These are phyloP conservation scores for Mionectes macconnelli DNA, from an alignment of 2,113 vertebrate genomes.

Conservation along the genomic window DNA sequence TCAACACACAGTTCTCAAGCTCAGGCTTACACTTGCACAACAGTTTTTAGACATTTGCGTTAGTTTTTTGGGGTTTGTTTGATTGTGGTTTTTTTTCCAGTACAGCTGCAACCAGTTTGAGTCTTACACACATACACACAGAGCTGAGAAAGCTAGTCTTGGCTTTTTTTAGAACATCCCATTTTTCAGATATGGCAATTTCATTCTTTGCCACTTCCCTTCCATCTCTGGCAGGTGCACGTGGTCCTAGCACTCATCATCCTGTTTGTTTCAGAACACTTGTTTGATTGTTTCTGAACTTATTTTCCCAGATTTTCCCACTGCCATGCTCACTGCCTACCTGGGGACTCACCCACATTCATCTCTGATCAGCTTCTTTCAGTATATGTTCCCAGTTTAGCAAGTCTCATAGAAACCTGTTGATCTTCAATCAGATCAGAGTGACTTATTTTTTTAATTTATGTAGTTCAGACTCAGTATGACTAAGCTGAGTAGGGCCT, in stretches of 20 bases:
- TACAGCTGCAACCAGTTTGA: background rate
- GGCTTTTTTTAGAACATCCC: background rate
- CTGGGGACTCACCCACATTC: background rate
- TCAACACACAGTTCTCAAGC: background rate
- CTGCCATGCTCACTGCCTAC: background rate
- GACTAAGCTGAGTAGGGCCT: background rate
- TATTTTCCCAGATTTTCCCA: background rate
- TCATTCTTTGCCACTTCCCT: background rate
- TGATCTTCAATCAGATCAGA: background rate
- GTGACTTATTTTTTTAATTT: background rate
- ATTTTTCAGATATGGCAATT: background rate
- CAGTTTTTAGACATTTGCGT: background rate
- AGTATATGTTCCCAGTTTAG: background rate
- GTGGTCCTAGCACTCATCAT: background rate
- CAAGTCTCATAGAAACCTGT: background rate
- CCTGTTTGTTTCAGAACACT: background rate
- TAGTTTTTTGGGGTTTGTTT: background rate
- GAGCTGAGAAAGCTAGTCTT: background rate
- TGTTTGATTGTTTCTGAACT: background rate
- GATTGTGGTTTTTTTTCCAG: background rate
- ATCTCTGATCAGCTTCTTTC: background rate
- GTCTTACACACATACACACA: accelerated
- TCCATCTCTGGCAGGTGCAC: background rate
- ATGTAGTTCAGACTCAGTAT: background rate
- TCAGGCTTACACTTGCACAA: background rate